These are phyloP conservation scores for Channa maculata DNA, from an alignment of 2,113 vertebrate species.

Conservation along the genomic window DNA sequence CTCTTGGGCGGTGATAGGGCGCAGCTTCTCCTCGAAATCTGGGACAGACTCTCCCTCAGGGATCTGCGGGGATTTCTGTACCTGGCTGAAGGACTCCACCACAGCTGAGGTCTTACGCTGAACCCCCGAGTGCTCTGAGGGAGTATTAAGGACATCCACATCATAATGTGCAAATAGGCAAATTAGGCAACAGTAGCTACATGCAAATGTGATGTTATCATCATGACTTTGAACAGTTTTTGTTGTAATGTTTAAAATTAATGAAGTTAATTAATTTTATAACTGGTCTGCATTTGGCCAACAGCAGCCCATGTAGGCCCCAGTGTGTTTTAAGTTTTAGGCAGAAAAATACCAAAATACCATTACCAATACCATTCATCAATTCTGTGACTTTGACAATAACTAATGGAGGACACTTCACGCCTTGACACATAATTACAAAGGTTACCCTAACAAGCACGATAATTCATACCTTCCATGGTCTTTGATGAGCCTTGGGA, in stretches of 20 bases:
- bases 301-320: not conserved
- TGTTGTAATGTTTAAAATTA: not conserved
- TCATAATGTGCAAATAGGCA: not conserved
- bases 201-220: constrained; percentile 1
- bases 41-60: constrained; percentile 76
- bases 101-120: constrained; percentile 69
- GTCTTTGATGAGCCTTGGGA: constrained; percentile 54
- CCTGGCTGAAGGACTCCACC: constrained; percentile 75
- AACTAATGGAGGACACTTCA: too few species aligned
- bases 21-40: constrained; percentile 80
- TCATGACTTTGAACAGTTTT: not conserved
- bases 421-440: constrained; percentile 3
- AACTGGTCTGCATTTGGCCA: not conserved
- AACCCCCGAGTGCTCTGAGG: constrained; percentile 52
- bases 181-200: not conserved
- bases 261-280: not conserved
- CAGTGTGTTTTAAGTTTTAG: not conserved
- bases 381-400: not conserved
- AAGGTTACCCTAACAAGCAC: not conserved
- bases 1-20: constrained; percentile 52
- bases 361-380: too few species aligned
- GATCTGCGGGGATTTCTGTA: constrained; percentile 66
- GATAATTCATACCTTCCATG: constrained; percentile 53
- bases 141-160: constrained; percentile 23
- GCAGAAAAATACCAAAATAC: not conserved